Evolutionary conservation across 2,888 invertebrate species (phyloP).

Genomic region (Drosophila dives): DNA sequence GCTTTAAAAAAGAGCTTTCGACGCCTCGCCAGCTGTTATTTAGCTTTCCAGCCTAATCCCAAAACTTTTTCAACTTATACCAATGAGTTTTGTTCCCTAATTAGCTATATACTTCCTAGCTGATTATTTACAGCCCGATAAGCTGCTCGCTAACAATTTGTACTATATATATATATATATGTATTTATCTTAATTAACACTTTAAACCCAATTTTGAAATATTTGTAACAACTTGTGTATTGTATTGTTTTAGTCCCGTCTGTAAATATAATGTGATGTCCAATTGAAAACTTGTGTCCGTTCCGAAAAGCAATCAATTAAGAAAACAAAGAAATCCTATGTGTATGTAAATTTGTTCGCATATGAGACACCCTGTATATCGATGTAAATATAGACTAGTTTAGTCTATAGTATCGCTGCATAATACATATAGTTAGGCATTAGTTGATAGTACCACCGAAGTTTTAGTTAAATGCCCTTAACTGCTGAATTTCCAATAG

Average conservation of each 20-base stretch:
- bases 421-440: constrained; percentile 59
- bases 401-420: constrained; percentile 63
- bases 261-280: constrained; percentile 74
- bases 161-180: constrained; percentile 53
- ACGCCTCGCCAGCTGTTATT: constrained; percentile 34
- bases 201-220: constrained; percentile 14
- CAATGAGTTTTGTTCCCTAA: constrained; percentile 26
- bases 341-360: constrained; percentile 50
- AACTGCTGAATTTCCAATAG: constrained; percentile 2
- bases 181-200: constrained; percentile 34
- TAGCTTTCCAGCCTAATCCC: constrained; percentile 25
- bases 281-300: constrained; percentile 43
- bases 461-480: constrained; percentile 40
- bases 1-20: constrained; percentile 27
- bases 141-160: constrained; percentile 62
- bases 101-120: constrained; percentile 23
- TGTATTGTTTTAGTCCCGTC: constrained; percentile 48
- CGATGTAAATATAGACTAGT: constrained; percentile 52
- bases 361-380: constrained; percentile 48
- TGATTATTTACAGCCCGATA: constrained; percentile 12
- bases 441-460: constrained; percentile 58
- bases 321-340: constrained; percentile 15
- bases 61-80: constrained; percentile 18
- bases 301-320: constrained; percentile 12
- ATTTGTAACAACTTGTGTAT: constrained; percentile 20